Evolutionary conservation across 2,113 vertebrate genomes (phyloP).

Genomic region (Osmerus mordax): DNA sequence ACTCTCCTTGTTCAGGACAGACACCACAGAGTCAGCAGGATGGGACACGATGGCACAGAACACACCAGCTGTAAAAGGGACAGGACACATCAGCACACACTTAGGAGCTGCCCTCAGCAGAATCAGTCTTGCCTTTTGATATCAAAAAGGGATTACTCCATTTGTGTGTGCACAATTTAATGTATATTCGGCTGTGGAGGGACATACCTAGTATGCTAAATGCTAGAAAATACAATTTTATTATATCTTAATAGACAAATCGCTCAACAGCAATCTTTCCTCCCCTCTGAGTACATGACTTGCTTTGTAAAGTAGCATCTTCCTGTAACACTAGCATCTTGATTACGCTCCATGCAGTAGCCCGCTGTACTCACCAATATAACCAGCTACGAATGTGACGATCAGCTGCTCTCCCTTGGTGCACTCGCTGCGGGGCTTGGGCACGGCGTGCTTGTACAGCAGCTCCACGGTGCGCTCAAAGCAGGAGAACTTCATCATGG

Average conservation of each 20-base stretch:
- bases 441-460: constrained; percentile 91
- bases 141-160: too few relatives aligned
- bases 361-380: constrained; percentile 84
- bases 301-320: background rate
- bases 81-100: background rate
- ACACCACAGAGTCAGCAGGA: constrained; percentile 95
- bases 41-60: constrained; percentile 98
- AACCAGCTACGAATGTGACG: constrained; percentile 94
- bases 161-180: too few relatives aligned
- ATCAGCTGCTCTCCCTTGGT: constrained; percentile 88
- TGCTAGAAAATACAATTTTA: too few relatives aligned
- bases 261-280: too few relatives aligned
- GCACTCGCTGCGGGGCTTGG: constrained; percentile 94
- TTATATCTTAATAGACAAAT: too few relatives aligned
- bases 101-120: background rate
- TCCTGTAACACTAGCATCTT: too few relatives aligned
- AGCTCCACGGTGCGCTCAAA: constrained; percentile 96
- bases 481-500: constrained; percentile 99
- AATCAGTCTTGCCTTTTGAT: too few relatives aligned
- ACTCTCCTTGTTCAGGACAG: constrained; percentile 94
- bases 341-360: background rate
- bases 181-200: too few relatives aligned
- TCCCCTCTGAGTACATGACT: background rate
- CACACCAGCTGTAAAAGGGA: constrained; percentile 82
- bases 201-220: too few relatives aligned